phyloP scores from a whole-genome alignment of 1,140 invertebrate species.

The Nasonia vitripennis region DNA sequence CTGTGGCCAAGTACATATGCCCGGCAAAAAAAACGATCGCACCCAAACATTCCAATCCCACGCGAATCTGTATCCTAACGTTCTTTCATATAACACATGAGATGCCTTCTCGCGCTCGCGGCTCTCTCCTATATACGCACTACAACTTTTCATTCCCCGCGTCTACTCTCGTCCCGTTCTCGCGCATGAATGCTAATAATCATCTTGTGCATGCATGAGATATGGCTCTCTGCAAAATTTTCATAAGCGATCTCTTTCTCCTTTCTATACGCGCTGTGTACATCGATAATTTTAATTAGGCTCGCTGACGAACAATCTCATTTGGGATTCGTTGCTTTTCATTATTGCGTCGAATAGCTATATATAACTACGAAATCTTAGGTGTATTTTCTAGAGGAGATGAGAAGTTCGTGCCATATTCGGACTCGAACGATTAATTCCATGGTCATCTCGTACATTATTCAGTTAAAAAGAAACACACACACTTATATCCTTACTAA shows the following conservation, averaged over 20 bases:
- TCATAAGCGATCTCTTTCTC: not conserved
- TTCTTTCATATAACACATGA: slow-evolving; percentile 34
- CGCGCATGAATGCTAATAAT: slow-evolving; percentile 52
- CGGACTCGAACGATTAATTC: not conserved
- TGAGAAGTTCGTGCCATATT: not conserved
- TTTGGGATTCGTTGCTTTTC: not conserved
- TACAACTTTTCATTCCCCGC: slow-evolving; percentile 41
- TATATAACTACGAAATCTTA: too few relatives aligned
- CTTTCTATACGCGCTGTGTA: not conserved
- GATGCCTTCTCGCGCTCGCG: not conserved
- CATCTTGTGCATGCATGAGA: slow-evolving; percentile 31
- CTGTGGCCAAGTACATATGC: slow-evolving; percentile 16
- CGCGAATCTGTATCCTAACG: slow-evolving; percentile 41
- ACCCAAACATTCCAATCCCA: slow-evolving; percentile 48
- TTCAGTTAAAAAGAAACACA: not conserved
- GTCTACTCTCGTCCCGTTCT: slow-evolving; percentile 49
- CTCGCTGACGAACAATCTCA: not conserved
- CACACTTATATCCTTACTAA: not conserved
- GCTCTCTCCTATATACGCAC: slow-evolving; percentile 13
- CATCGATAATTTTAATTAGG: not conserved
- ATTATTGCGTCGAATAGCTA: too few relatives aligned
- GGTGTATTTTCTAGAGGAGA: not conserved
- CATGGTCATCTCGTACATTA: not conserved
- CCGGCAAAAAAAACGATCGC: slow-evolving; percentile 38
- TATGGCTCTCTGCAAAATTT: not conserved